Evolutionary conservation across 2,113 vertebrate species (phyloP), one percentile per base, ranked within the genome.

Genomic region (Mellivora capensis): DNA sequence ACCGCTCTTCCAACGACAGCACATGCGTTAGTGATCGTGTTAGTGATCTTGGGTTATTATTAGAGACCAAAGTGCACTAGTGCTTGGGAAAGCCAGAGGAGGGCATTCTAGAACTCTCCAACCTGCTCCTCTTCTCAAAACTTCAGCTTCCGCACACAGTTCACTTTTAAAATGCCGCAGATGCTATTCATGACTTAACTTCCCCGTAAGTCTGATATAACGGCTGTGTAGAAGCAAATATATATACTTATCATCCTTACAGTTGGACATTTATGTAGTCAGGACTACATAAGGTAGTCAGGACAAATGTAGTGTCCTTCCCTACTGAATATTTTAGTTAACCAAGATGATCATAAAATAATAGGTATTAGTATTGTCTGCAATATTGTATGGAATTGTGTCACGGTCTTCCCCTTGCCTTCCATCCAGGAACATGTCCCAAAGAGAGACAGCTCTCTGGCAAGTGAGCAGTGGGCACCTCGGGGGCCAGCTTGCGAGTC

Each of bases 21-120:
- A 59, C 1, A 13, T 12, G 11, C 2, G 0, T 12, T 8, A 5
- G 3, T 17, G 12, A 10, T 1, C 27, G 34, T 14, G 20, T 61
- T n/a, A 59, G 6, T 31, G 11, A 13, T 18, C 18, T 29, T 31
- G 4, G 17, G 42, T 47, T 57, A 17, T n/a, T 57, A 9, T 61
- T 31, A 31, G 0, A 80, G 10, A 2, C 10, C 18, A 34, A 34
- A 84, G 61, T 20, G 13, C 13, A 15, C 39, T 12, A 44, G 54
- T 23, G 4, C 21, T 31, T 15, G 15, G 54, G 27, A 20, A 77
- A 74, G 3, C 8, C 14, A 49, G 42, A 27, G 1, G 0, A 20
- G 31, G 39, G 13, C 3, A 7, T 14, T 34, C 18, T 82, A 0
- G 34, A 72, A 42, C 4, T 54, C 13, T 0, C 76, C 18, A 37